Percentiles rank a stretch among this genome's conserved stretches.
These are phyloP conservation scores for Charadrius vociferus DNA, from an alignment of 2,113 vertebrate species.

Conservation along the genomic window DNA sequence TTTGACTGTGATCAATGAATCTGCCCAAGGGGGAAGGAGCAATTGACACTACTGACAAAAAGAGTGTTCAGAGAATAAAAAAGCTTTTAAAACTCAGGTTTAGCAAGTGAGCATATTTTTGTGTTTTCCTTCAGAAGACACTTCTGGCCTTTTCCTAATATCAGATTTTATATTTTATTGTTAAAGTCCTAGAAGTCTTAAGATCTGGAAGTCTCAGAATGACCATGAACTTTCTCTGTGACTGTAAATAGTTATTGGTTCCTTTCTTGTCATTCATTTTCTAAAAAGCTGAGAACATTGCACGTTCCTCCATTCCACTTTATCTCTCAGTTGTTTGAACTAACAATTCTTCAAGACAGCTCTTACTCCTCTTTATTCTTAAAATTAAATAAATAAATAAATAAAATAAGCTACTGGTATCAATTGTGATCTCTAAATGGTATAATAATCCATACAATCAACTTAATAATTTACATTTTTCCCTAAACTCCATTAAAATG, in stretches of 20 bases:
- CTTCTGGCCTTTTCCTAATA: neutral
- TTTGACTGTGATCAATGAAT: neutral
- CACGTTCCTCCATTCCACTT: neutral
- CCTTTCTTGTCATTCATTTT: neutral
- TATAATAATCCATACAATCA: neutral
- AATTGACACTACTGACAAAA: neutral
- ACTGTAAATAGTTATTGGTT: neutral
- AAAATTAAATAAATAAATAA: neutral
- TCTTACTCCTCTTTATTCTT: neutral
- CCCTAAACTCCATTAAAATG: neutral
- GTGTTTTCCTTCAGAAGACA: neutral
- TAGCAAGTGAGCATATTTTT: neutral
- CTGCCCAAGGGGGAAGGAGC: accelerated
- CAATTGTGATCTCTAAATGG: neutral
- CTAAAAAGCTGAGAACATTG: neutral
- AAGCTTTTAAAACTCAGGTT: neutral
- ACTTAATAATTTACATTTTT: neutral
- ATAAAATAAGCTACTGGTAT: neutral
- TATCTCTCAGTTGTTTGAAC: neutral
- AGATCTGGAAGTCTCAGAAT: neutral
- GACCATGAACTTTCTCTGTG: neutral
- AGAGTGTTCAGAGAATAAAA: neutral
- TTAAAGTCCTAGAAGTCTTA: neutral
- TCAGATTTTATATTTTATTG: neutral
- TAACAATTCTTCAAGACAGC: neutral